Conservation (phyloP, 1,140 invertebrate genomes). For the Atta texana region DNA sequence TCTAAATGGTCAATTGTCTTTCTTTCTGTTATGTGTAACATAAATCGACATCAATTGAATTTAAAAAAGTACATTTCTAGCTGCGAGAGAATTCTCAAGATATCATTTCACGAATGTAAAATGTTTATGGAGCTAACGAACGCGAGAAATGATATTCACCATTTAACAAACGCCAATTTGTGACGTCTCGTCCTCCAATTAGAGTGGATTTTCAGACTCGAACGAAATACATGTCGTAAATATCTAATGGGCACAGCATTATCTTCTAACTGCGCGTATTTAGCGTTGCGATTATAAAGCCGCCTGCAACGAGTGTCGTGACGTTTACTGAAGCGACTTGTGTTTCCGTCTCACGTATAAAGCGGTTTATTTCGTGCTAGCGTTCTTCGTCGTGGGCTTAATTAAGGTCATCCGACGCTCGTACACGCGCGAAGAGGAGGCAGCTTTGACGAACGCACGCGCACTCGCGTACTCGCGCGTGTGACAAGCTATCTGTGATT, state of each 20-base stretch:
- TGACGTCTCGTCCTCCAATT: neutral
- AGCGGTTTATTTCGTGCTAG: conserved; percentile 45
- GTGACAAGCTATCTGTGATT: conserved; percentile 62
- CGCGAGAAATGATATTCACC: neutral
- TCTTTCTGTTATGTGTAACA: neutral
- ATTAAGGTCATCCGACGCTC: conserved; percentile 68
- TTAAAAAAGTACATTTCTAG: neutral
- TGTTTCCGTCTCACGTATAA: conserved; percentile 65
- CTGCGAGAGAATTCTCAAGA: neutral
- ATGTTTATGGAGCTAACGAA: conserved; percentile 1
- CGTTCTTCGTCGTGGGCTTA: conserved; percentile 67
- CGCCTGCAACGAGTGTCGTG: conserved; percentile 47
- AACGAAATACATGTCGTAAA: conserved; percentile 35
- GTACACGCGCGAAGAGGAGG: conserved; percentile 24
- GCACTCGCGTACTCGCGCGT: conserved; percentile 13
- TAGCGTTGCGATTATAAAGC: conserved; percentile 57
- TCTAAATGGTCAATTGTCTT: conserved; percentile 7
- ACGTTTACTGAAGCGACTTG: conserved; percentile 56
- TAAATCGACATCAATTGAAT: neutral
- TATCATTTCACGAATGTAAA: neutral
- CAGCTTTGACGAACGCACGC: conserved; percentile 50
- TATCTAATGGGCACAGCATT: conserved; percentile 48
- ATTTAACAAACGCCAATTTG: neutral
- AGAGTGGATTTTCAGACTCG: conserved; percentile 8
- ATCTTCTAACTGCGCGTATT: conserved; percentile 51